Evolutionary conservation across 2,113 vertebrate species (phyloP), one percentile per base, ranked within the genome.

Genomic region (Periophthalmodon schlosseri): DNA sequence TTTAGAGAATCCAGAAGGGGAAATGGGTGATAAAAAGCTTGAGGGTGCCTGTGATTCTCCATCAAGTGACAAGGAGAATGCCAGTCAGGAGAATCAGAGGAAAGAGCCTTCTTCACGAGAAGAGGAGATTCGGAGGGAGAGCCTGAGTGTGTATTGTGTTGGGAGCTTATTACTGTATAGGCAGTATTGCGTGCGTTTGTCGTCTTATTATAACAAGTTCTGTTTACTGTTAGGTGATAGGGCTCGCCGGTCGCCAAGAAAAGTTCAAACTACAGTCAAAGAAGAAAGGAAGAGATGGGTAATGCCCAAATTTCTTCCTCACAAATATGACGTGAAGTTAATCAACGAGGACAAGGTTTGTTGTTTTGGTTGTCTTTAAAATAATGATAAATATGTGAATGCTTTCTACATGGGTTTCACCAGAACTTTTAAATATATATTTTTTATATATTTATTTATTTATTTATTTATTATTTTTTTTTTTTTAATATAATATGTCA

Each of bases 61-160:
- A 0, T 99, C 98, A 73, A 99, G 98, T 66, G 97, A 99, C 90
- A 99, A 99, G 84, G 98, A 99, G 80, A 99, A 99, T 10, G 94
- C 96, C 68, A 94, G 94, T 82, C 96, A 97, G 73, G 96, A 99
- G 84, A 96, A 93, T 89, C 96, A 94, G 81, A 93, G 94, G 84
- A 96, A 97, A 80, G 96, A 98, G 78, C 77, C 86, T 21, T 9
- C 82, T 11, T 72, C 89, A 34, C 92, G 96, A 79, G 97, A 97
- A 69, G 96, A 96, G 68, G 97, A 98, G 74, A 96, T 69, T 89
- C 93, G 95, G 77, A 95, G 95, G 81, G 96, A 96, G 20, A 96
- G 93, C 71, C 93, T 95, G 72, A 95, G 96, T 99, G 91, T 95
- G 96, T 96, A 78, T 2, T n/a, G 0, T 39, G 16, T 39, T 65